Evolutionary conservation across 2,888 invertebrate species (phyloP), one percentile per base, ranked within the genome.

Genomic region (Malthinus flaveolus): DNA sequence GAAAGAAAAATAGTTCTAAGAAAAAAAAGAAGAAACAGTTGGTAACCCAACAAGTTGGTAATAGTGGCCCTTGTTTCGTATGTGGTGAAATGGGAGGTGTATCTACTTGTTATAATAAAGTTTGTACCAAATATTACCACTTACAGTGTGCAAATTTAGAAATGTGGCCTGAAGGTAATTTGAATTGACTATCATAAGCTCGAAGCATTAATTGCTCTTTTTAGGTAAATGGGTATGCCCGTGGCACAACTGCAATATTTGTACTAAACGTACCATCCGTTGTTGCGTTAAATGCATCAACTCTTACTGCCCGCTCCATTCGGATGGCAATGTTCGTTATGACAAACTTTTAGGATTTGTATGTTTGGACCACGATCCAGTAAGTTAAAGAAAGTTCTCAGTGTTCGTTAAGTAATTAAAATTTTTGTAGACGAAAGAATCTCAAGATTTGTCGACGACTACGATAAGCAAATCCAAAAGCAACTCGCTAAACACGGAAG

Each of bases 251-350:
- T 79, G 79, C 59, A 77, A 75, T 51, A 58, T 73, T 32, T 79
- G 79, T 59, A 65, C 73, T 3, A 77, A 78, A 62, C 66, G 77
- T 32, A 78, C 78, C 7, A 74, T 75, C 15, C 67, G 78, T 48
- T 77, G 75, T 61, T 79, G 79, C 59, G 68, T 72, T 7, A 73
- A 72, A 60, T 79, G 79, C 59, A 67, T 73, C 42, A 77, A 77
- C 60, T 77, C 79, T 1, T 79, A 73, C 62, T 79, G 79, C 61
- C 76, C 77, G 1, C 60, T 70, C 15, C 79, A 79, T 70, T 73
- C 76, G 0, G 71, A 75, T 31, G 76, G 75, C n/a, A 75, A 75
- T 55, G 67, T 79, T 11, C 68, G 75, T 48, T 71, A 75, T 56
- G 75, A 76, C 52, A 69, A 71, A 53, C 60, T 70, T 7, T 60